phyloP scores from a whole-genome alignment of 2,888 invertebrate genomes.

The Mesorhabditis spiculigera region DNA sequence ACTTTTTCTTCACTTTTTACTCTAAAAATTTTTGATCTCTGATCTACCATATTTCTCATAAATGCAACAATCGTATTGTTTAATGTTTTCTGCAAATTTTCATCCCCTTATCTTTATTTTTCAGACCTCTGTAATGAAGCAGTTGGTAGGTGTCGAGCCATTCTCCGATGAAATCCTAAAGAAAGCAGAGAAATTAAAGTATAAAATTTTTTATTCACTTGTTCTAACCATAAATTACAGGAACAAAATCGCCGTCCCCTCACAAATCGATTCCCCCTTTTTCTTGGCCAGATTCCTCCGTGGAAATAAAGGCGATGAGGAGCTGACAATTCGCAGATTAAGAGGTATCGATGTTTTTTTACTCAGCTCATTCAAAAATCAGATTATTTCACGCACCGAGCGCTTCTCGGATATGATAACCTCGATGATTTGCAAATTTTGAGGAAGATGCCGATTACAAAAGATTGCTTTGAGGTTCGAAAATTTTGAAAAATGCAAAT shows the following conservation, averaged over 20 bases:
- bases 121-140: constrained; percentile 7
- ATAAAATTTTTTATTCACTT: not conserved
- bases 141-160: constrained; percentile 27
- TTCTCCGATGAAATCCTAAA: constrained; percentile 29
- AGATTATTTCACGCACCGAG: not conserved
- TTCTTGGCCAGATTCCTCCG: constrained; percentile 43
- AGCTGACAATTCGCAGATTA: constrained; percentile 13
- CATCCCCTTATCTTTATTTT: no score
- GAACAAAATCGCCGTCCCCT: constrained; percentile 22
- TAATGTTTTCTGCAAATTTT: no score
- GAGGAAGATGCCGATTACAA: not conserved
- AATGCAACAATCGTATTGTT: no score
- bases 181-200: constrained; percentile 29
- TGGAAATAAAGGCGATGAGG: constrained; percentile 41
- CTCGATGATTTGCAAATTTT: not conserved
- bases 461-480: constrained; percentile 14
- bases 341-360: constrained; percentile 10
- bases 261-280: constrained; percentile 38
- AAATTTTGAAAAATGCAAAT: no score
- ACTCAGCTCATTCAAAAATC: constrained; percentile 18
- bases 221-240: not conserved
- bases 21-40: no score
- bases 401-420: not conserved
- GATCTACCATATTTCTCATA: no score
- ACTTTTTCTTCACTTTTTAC: no score